Evolutionary conservation across 2,113 vertebrate species (phyloP).

Genomic region (Odocoileus hemionus): DNA sequence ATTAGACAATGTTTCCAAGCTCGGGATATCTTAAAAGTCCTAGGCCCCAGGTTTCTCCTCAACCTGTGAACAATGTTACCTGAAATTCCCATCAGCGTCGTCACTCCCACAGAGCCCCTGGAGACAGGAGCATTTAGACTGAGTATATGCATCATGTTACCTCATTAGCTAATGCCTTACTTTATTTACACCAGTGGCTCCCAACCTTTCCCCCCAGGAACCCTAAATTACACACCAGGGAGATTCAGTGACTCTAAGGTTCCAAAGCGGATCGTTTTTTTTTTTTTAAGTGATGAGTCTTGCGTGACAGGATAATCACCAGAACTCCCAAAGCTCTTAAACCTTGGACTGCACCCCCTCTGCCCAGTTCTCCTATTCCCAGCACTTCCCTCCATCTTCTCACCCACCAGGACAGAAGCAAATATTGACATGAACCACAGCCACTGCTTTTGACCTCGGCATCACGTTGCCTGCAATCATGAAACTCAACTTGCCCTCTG

Average conservation of each 20-base stretch:
- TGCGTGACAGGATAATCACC: slow-evolving; percentile 41
- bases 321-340: slow-evolving; percentile 36
- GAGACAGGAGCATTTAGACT: slow-evolving; percentile 29
- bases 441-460: background rate
- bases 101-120: background rate
- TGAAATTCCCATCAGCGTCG: background rate
- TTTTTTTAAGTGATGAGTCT: slow-evolving; percentile 54
- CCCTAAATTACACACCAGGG: slow-evolving; percentile 53
- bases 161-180: slow-evolving; percentile 64
- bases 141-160: slow-evolving; percentile 2
- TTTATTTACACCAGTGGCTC: slow-evolving; percentile 63
- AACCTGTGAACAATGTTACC: background rate
- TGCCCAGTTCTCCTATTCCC: background rate
- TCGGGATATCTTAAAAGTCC: background rate
- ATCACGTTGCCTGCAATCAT: background rate
- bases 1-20: background rate
- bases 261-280: slow-evolving; percentile 60
- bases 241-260: slow-evolving; percentile 46
- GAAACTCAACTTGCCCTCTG: background rate
- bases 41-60: background rate
- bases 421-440: background rate
- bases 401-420: background rate
- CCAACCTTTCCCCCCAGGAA: slow-evolving; percentile 48
- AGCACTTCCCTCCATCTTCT: background rate
- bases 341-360: background rate